Evolutionary conservation across 2,888 invertebrate genomes (phyloP).

Genomic region (Agonopterix heracliana): DNA sequence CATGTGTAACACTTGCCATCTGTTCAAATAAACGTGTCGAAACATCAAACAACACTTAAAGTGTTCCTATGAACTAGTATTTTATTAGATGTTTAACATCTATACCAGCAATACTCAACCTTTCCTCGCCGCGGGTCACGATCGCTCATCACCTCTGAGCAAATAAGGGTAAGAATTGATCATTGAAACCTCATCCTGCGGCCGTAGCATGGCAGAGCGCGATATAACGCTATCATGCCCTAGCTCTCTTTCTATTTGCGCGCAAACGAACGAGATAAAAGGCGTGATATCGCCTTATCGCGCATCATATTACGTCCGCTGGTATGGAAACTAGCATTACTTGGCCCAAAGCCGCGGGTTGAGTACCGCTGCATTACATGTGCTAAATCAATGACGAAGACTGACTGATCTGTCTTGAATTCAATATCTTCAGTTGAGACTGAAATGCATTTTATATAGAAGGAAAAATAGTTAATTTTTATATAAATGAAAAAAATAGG

Average conservation of each 20-base stretch:
- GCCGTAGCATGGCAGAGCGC: too few relatives aligned
- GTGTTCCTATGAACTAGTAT: conserved; percentile 1
- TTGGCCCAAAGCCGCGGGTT: too few relatives aligned
- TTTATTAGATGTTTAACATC: neutral
- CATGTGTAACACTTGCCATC: conserved; percentile 63
- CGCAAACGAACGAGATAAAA: too few relatives aligned
- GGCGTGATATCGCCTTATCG: too few relatives aligned
- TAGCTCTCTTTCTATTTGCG: too few relatives aligned
- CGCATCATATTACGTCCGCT: too few relatives aligned
- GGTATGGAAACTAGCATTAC: neutral
- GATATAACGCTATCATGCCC: too few relatives aligned
- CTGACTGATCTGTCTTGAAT: conserved; percentile 44
- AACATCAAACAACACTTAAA: conserved; percentile 12
- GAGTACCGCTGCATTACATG: conserved; percentile 11
- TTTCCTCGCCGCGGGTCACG: too few relatives aligned
- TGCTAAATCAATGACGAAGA: conserved; percentile 47
- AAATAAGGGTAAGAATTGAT: too few relatives aligned
- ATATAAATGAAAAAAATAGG: conserved; percentile 22
- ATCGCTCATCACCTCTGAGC: too few relatives aligned
- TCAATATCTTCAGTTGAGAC: conserved; percentile 45
- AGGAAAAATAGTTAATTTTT: conserved; percentile 43
- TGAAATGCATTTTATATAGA: conserved; percentile 63
- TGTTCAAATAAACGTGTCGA: conserved; percentile 42
- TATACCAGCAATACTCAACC: neutral
- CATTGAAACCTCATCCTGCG: too few relatives aligned